Conservation (phyloP, 2,888 invertebrate genomes). For the Trachelus iudaicus region DNA sequence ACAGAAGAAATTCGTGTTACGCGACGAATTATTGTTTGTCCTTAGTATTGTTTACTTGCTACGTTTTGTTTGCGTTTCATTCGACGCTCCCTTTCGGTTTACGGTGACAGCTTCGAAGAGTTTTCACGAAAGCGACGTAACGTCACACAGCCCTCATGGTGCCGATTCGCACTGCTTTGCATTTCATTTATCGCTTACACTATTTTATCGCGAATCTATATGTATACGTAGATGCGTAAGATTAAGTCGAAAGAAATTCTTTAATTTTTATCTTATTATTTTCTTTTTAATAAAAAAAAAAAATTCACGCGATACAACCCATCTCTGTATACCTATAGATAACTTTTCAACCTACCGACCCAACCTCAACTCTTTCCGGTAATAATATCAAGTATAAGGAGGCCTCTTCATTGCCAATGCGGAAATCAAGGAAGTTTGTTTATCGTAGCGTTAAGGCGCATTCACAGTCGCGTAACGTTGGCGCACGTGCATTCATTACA, state of each 20-base stretch:
- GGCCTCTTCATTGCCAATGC: neutral
- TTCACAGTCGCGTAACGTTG: neutral
- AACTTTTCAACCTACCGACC: too few relatives aligned
- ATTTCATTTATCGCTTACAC: too few relatives aligned
- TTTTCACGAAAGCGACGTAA: too few relatives aligned
- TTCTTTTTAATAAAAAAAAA: too few relatives aligned
- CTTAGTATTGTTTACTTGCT: constrained; percentile 31
- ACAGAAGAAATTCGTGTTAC: constrained; percentile 31
- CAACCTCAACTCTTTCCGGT: constrained; percentile 25
- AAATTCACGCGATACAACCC: too few relatives aligned
- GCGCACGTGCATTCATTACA: constrained; percentile 1
- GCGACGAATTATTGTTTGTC: constrained; percentile 32
- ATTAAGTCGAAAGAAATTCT: too few relatives aligned
- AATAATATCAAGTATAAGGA: constrained; percentile 28
- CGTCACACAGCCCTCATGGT: too few relatives aligned
- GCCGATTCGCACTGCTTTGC: too few relatives aligned
- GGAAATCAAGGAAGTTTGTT: constrained; percentile 16
- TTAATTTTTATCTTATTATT: neutral
- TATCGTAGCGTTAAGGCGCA: constrained; percentile 17
- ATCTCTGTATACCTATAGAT: too few relatives aligned
- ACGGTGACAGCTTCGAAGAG: too few relatives aligned
- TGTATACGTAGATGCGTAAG: neutral
- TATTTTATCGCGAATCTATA: too few relatives aligned
- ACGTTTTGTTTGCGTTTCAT: neutral
- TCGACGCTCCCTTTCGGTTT: neutral